A percentile compares a stretch with the other conserved stretches of the same genome.
These are phyloP conservation scores for Ramphastos sulfuratus DNA, from an alignment of 2,113 vertebrate genomes.

Conservation along the genomic window DNA sequence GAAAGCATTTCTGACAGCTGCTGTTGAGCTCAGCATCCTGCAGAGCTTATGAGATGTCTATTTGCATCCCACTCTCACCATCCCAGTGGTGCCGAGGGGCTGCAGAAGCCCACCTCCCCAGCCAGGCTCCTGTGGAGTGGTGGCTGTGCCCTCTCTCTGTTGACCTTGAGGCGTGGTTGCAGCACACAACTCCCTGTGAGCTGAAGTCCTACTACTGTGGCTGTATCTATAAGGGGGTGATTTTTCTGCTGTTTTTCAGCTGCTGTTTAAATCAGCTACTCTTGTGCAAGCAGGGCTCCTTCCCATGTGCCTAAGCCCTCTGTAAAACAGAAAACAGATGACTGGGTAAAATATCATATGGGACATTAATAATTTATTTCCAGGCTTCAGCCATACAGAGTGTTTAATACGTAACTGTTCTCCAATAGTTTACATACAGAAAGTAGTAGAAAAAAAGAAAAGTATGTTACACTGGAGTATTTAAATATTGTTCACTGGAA, in stretches of 20 bases:
- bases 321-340: background rate
- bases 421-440: background rate
- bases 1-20: constrained; percentile 5
- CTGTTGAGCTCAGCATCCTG: background rate
- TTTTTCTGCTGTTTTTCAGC: background rate
- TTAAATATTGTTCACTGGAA: background rate
- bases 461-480: background rate
- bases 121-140: background rate
- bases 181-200: accelerated
- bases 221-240: background rate
- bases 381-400: background rate
- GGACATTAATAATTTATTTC: background rate
- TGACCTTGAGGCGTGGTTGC: background rate
- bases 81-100: accelerated
- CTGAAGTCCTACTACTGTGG: background rate
- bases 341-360: background rate
- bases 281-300: background rate
- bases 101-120: accelerated
- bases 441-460: background rate
- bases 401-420: background rate
- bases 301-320: accelerated
- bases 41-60: background rate
- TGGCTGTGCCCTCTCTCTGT: background rate
- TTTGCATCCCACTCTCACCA: accelerated
- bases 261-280: background rate